Evolutionary conservation across 1,140 invertebrate genomes (phyloP), one percentile per base, ranked within the genome.

Genomic region (Agrypnia vestita): DNA sequence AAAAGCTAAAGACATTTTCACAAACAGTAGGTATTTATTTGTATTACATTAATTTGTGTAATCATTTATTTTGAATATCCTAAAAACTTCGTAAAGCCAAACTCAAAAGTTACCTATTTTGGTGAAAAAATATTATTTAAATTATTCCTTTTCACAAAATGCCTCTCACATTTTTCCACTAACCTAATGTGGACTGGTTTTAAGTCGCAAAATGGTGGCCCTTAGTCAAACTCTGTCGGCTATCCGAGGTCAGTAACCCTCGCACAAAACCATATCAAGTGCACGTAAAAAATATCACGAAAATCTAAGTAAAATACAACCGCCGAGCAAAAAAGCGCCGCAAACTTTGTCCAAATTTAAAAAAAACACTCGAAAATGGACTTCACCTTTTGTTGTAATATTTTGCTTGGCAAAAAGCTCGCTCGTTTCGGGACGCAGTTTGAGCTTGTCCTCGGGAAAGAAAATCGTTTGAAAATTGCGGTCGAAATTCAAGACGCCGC

Each of bases 191-290:
- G 21, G 61, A 64, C 35, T 43, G 61, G 61, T 12, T 64, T 64
- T n/a, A 64, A 43, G 19, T 64, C 35, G 61, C 13, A 35, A 64
- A 64, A 64, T 35, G 61, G 61, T 64, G 19, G 61, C 61, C 61
- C 61, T 64, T 35, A 35, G 21, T 64, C 61, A 64, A 64, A 64
- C 61, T 64, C 61, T n/a, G 61, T 64, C 61, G 61, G 61, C 61
- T 64, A 64, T 13, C 35, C 35, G 61, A 64, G 61, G 61, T 64
- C 61, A 64, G 6, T 64, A 25, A 64, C 61, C 61, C 61, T 35
- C 61, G 6, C n/a, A 25, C 10, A 64, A 64, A 35, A 64, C 61
- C 35, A 25, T 43, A 64, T 35, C 61, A 64, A 43, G n/a, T 35
- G 61, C 19, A n/a, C 19, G 21, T 64, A 35, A 13, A 25, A 64